Conservation (phyloP, 1,140 invertebrate species). For the Paramacrobiotus metropolitanus region DNA sequence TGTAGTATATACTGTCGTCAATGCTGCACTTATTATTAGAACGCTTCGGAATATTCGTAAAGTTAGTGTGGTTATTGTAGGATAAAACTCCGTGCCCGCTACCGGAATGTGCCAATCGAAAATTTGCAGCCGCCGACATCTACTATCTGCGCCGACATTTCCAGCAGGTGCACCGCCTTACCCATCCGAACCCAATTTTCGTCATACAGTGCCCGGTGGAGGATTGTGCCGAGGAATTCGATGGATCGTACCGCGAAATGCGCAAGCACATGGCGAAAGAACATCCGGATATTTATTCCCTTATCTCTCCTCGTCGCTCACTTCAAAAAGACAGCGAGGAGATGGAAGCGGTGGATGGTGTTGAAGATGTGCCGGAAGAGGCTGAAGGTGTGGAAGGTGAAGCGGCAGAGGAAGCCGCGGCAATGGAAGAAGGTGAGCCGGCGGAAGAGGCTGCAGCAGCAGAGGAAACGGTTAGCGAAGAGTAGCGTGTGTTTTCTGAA, state of each 20-base stretch:
- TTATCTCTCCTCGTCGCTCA: not conserved
- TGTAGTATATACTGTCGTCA: no score
- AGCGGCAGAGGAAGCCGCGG: not conserved
- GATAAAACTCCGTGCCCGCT: not conserved
- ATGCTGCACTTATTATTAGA: no score
- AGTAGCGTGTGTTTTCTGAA: no score
- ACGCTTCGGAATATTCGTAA: no score
- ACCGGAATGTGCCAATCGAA: not conserved
- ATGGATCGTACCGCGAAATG: not conserved
- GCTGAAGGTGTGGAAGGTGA: not conserved
- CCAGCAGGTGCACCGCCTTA: not conserved
- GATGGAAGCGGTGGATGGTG: not conserved
- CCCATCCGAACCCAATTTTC: not conserved
- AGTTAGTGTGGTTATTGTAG: no score
- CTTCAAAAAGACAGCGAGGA: not conserved
- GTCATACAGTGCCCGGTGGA: not conserved
- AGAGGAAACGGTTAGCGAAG: no score
- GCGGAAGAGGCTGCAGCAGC: no score
- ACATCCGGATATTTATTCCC: not conserved
- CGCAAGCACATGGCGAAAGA: not conserved
- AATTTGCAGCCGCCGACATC: conserved; percentile 1
- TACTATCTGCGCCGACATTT: conserved; percentile 2
- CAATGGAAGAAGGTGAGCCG: not conserved
- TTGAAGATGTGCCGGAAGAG: not conserved
- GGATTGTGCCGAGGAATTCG: not conserved